These are phyloP conservation scores for Dinomys branickii DNA, from an alignment of 2,113 vertebrate species.

Conservation along the genomic window DNA sequence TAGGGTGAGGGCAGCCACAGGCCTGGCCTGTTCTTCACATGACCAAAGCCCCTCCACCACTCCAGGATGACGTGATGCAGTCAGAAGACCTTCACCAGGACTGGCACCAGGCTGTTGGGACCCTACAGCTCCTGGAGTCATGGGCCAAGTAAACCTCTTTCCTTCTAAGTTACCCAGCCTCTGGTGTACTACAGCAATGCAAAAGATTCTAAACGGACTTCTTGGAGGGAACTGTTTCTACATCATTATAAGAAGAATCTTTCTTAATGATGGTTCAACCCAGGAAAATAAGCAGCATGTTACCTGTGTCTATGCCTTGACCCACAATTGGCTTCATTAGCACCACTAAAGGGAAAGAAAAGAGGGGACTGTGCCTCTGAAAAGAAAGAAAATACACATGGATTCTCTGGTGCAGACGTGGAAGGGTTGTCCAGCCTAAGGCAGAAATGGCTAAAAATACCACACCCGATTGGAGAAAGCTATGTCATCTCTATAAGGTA, in stretches of 20 bases:
- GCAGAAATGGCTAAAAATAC: background rate
- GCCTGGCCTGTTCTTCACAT: background rate
- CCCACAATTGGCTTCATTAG: background rate
- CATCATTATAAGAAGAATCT: background rate
- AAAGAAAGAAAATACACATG: background rate
- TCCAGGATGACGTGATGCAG: background rate
- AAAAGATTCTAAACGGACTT: background rate
- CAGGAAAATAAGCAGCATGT: slow-evolving; percentile 21
- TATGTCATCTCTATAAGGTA: background rate
- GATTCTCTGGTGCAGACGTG: background rate
- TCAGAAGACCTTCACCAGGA: background rate
- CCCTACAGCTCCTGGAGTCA: background rate
- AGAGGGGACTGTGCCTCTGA: background rate
- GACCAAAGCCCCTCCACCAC: too few relatives aligned
- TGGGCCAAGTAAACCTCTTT: background rate
- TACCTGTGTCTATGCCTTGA: background rate
- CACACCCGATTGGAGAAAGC: background rate
- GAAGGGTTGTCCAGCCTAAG: background rate
- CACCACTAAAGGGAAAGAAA: background rate
- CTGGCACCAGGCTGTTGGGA: background rate
- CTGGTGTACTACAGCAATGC: background rate
- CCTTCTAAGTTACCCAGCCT: background rate
- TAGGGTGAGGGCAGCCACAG: background rate
- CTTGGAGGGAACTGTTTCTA: background rate
- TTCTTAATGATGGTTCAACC: background rate